phyloP scores from a whole-genome alignment of 2,113 vertebrate genomes.

The Cricetomys ansorgei region DNA sequence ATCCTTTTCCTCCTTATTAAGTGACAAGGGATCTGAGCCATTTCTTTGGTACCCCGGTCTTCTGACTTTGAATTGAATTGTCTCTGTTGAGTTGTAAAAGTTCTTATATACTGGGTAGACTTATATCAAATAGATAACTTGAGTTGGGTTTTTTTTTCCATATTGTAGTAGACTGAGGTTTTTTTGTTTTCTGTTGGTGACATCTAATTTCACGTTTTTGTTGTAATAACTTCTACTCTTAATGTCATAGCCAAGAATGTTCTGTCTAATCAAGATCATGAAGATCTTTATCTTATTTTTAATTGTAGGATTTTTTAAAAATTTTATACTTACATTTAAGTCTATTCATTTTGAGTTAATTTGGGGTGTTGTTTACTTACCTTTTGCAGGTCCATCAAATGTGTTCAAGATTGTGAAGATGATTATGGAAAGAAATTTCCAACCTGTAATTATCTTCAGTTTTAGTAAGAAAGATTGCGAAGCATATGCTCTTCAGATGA shows the following conservation, averaged over 20 bases:
- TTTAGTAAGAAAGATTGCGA: constrained; percentile 99
- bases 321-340: neutral
- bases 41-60: neutral
- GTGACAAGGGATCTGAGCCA: neutral
- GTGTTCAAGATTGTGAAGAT: constrained; percentile 99
- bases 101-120: neutral
- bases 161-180: neutral
- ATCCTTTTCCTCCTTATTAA: neutral
- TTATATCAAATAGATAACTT: neutral
- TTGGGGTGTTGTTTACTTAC: neutral
- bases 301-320: neutral
- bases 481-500: constrained; percentile 98
- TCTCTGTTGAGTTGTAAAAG: neutral
- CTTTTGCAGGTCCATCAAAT: constrained; percentile 93
- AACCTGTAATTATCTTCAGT: constrained; percentile 99
- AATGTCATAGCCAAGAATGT: neutral
- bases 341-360: constrained; percentile 28
- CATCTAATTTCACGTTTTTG: neutral
- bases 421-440: constrained; percentile 99
- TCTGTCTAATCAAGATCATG: neutral
- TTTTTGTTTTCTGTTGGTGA: constrained; percentile 5
- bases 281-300: neutral
- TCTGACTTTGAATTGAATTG: neutral
- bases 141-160: neutral
- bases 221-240: neutral